phyloP scores from a whole-genome alignment of 2,113 vertebrate genomes.

The Ctenomys sociabilis region DNA sequence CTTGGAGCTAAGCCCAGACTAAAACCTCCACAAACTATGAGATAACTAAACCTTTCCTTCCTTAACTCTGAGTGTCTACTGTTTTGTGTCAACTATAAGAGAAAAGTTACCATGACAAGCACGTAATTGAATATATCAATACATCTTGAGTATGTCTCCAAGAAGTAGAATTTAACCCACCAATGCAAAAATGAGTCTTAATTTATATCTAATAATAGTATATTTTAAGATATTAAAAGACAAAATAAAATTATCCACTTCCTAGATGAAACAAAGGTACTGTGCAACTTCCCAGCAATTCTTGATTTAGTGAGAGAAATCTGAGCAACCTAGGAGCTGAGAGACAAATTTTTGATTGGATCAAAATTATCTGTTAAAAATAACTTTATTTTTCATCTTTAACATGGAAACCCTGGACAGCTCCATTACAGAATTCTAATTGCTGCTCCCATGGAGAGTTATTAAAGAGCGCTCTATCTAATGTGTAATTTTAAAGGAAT shows the following conservation, averaged over 20 bases:
- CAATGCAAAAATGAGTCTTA: neutral
- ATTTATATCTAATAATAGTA: neutral
- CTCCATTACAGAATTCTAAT: conserved; percentile 44
- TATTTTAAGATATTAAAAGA: conserved; percentile 43
- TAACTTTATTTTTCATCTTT: conserved; percentile 24
- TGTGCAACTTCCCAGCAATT: neutral
- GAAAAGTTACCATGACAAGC: too few species aligned
- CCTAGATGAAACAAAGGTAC: neutral
- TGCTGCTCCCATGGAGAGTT: neutral
- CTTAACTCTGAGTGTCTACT: too few species aligned
- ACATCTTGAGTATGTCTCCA: neutral
- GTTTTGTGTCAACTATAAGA: too few species aligned
- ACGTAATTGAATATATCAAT: neutral
- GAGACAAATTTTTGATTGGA: conserved; percentile 40
- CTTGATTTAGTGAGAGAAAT: neutral
- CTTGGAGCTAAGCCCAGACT: too few species aligned
- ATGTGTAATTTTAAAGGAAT: neutral
- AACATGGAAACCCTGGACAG: neutral
- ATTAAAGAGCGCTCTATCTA: neutral
- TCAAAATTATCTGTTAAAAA: conserved; percentile 40
- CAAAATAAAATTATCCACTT: neutral
- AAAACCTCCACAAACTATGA: too few species aligned
- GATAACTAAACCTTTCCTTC: too few species aligned
- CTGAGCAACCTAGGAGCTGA: conserved; percentile 8
- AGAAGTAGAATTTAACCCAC: neutral